Conservation (phyloP, 1,140 invertebrate species). For the Campoletis sonorensis region DNA sequence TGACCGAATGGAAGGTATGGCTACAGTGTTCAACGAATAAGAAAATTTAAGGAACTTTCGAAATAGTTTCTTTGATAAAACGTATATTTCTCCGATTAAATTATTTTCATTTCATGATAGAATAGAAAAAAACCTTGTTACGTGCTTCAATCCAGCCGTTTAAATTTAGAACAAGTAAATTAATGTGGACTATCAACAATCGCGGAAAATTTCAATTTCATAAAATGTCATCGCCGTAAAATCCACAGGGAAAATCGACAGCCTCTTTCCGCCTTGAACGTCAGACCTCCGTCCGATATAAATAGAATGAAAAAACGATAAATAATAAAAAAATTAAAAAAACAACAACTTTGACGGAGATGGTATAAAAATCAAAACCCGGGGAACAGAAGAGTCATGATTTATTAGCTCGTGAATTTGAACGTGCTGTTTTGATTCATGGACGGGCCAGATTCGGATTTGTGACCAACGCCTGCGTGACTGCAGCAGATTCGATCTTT, state of each 20-base stretch:
- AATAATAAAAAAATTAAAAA: slow-evolving; percentile 1
- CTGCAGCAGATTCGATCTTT: neutral
- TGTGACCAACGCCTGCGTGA: neutral
- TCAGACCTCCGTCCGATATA: neutral
- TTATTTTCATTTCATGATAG: no score
- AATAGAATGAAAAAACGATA: neutral
- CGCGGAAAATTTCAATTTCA: neutral
- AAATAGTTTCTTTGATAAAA: neutral
- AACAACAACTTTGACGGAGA: neutral
- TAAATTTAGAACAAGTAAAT: no score
- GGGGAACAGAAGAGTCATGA: neutral
- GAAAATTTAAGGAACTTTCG: neutral
- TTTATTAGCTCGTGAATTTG: neutral
- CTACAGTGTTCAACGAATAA: no score
- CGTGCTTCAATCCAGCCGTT: no score
- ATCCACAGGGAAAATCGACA: neutral
- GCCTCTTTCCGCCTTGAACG: neutral
- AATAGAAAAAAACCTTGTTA: no score
- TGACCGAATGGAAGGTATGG: no score
- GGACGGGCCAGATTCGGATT: neutral
- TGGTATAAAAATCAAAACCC: neutral
- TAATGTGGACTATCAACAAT: neutral
- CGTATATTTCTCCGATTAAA: no score
- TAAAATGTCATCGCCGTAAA: slow-evolving; percentile 1
- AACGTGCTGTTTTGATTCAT: slow-evolving; percentile 1